Base-by-base conservation (phyloP, 2,888 invertebrate species). In the Spodoptera exigua region DNA sequence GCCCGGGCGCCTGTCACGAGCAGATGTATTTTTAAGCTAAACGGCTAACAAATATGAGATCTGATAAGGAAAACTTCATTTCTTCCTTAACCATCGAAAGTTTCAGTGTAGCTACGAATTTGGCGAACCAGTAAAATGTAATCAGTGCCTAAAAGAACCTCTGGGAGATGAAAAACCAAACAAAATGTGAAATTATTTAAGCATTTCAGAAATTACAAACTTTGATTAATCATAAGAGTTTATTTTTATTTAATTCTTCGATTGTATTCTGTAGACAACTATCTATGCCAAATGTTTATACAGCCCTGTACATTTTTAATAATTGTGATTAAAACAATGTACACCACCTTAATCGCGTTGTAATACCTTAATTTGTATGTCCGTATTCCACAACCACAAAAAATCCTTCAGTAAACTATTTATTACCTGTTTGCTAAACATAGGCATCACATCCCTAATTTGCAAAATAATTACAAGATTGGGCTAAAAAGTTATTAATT, bases 81-180 rank as follows among this genome's bases (percentile, higher is more conserved):
- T 61, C 59, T 60, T 57, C 66, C 54, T 66, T 63, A 48, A 53
- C 44, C 56, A 65, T 69, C 53, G 55, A 70, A 77, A 74, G 72
- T 78, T 80, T 73, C 70, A 70, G 71, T 68, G 75, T 78, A 78
- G 70, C 67, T 73, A 77, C 65, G 81, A 80, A 86, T 85, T 87
- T 84, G 84, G 82, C 78, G 82, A 86, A 87, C 80, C 86, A 80
- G 66, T 76, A 59, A 69, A 70, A 70, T 75, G 72, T 80, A 79
- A 69, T 74, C 81, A 86, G 85, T 92, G 92, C 92, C 87, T 90
- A 90, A 92, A 91, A 91, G 92, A 92, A 92, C 92, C 92, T 92
- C 92, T 85, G 76, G 74, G 82, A 53, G 52, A 82, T 69, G 72
- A 61, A 45, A 83, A 85, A 82, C 79, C 84, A 84, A 85, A 82